Evolutionary conservation across 64 coral and sea anemone genomes (phyloP).

Genomic region (Pachyseris speciosa): DNA sequence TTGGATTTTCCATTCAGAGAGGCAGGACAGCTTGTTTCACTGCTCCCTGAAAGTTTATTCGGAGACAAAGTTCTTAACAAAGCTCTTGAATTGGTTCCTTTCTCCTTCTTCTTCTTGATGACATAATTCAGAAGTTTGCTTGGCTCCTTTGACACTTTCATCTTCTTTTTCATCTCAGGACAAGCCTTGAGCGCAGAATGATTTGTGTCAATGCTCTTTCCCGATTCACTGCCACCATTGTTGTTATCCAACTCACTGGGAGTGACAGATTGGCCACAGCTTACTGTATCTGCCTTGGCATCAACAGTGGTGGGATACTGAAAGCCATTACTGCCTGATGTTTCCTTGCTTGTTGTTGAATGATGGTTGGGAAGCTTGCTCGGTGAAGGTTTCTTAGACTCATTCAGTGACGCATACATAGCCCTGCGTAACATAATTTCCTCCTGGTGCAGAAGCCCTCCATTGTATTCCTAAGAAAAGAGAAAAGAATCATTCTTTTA

Average conservation of each 20-base stretch:
- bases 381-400: slow-evolving; percentile 67
- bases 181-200: not conserved
- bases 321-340: not conserved
- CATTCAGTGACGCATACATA: slow-evolving; percentile 84
- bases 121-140: slow-evolving; percentile 53
- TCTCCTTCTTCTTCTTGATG: slow-evolving; percentile 45
- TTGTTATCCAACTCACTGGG: not conserved
- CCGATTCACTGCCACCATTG: not conserved
- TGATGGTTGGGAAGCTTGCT: not conserved
- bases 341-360: not conserved
- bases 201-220: not conserved
- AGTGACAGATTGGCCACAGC: not conserved
- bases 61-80: slow-evolving; percentile 10
- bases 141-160: not conserved
- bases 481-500: not conserved
- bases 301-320: not conserved
- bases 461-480: slow-evolving; percentile 91
- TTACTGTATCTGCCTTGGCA: not conserved
- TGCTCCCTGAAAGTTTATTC: not conserved
- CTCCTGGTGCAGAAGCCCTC: slow-evolving; percentile 93
- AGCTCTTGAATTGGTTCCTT: not conserved
- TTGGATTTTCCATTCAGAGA: not conserved
- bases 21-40: not conserved
- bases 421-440: slow-evolving; percentile 88
- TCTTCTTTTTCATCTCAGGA: not conserved